Base-by-base conservation (phyloP, 2,113 vertebrate species). In the Mola mola region DNA sequence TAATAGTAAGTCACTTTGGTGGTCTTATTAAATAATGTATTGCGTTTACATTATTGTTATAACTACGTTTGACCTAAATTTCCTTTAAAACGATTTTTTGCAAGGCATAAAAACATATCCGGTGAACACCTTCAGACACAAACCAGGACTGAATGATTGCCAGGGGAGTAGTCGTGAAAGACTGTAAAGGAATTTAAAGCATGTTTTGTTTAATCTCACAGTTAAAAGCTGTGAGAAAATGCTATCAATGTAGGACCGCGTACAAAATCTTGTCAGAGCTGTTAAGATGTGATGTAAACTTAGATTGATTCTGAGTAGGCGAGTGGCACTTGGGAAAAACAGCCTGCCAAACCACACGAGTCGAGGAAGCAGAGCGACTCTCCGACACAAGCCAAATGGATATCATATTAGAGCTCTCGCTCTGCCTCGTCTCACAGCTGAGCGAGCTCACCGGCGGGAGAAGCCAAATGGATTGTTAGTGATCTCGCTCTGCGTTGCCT, bases 301-400 rank as follows among this genome's bases (percentile, higher is more conserved):
- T 31, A 33, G 37, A 68, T 41, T 55, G 52, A 74, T 59, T 56
- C 36, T 60, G 48, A 84, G 60, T 22, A 19, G 63, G 57, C 52
- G 62, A 74, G 46, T 26, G 46, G 71, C 62, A 81, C 52, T 69
- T 47, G 31, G 44, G 62, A 52, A 47, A 20, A 25, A n/a, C 51
- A 4, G 26, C n/a, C 63, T 41, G 78, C 78, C 81, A 81, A 67
- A 63, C n/a, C n/a, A n/a, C n/a, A n/a, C n/a, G n/a, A 60, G 57
- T 51, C 11, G 11, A 57, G 50, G 60, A 48, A 68, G 60, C 40
- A 19, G 25, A 72, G 52, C 64, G 29, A 20, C 66, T 41, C 37
- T 36, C 31, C 38, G 34, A 50, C 38, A 55, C 28, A 8, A 63
- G 60, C 59, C 66, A 64, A 59, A 58, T 28, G 51, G 63, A 68